Evolutionary conservation across 2,888 invertebrate species (phyloP).

Genomic region (Pyrgus malvae): DNA sequence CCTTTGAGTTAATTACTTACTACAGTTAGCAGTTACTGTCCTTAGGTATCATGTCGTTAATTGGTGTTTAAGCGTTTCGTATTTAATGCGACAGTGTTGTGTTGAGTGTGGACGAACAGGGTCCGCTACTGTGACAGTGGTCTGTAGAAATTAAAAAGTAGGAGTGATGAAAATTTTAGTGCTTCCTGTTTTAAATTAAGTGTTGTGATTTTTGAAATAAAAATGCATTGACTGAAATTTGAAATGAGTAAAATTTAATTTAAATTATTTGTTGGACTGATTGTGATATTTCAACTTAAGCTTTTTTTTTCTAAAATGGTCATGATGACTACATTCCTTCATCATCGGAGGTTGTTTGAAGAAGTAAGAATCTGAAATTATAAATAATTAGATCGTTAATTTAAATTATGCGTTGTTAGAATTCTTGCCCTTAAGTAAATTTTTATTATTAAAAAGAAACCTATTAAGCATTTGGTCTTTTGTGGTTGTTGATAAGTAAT

Average conservation of each 20-base stretch:
- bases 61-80: not conserved
- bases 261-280: not conserved
- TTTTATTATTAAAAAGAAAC: too few species aligned
- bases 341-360: slow-evolving; percentile 56
- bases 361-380: slow-evolving; percentile 54
- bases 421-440: too few species aligned
- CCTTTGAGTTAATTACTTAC: slow-evolving; percentile 11
- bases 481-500: too few species aligned
- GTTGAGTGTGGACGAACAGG: not conserved
- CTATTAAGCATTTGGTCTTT: too few species aligned
- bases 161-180: not conserved
- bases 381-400: too few species aligned
- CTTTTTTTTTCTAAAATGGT: not conserved
- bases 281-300: not conserved
- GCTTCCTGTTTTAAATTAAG: too few species aligned
- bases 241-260: not conserved
- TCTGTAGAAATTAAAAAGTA: not conserved
- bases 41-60: not conserved
- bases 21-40: slow-evolving; percentile 1
- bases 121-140: not conserved
- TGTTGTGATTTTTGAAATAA: too few species aligned
- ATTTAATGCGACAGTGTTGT: not conserved
- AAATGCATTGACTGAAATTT: too few species aligned
- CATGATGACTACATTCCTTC: slow-evolving; percentile 51
- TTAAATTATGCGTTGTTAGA: too few species aligned